These are phyloP conservation scores for Dascillus cervinus DNA, from an alignment of 2,888 invertebrate species.

Conservation along the genomic window DNA sequence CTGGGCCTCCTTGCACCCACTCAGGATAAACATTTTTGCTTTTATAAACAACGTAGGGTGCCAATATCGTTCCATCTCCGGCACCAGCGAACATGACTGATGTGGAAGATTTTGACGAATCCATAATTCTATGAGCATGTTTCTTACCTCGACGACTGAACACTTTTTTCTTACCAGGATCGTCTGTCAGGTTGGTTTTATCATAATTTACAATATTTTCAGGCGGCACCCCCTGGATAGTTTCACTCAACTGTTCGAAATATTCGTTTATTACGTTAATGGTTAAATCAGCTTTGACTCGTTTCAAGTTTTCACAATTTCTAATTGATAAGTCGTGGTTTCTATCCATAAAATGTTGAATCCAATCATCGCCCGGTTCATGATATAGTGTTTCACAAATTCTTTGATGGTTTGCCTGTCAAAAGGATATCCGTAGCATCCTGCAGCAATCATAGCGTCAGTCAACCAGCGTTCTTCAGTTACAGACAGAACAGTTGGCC, in stretches of 20 bases:
- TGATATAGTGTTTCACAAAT: conserved; percentile 3
- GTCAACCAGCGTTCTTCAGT: conserved; percentile 1
- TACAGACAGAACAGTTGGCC: neutral
- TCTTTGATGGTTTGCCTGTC: neutral
- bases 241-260: neutral
- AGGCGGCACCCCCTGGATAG: conserved; percentile 2
- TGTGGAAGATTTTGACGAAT: conserved; percentile 10
- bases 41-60: too few species aligned
- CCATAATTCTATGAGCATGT: conserved; percentile 9
- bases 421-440: neutral
- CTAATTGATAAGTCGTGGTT: conserved; percentile 1
- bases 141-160: conserved; percentile 4
- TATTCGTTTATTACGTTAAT: too few species aligned
- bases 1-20: conserved; percentile 28
- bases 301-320: conserved; percentile 3
- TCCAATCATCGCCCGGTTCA: conserved; percentile 1
- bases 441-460: neutral
- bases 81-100: conserved; percentile 12
- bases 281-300: conserved; percentile 2
- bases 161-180: conserved; percentile 5
- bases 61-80: too few species aligned
- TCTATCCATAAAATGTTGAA: conserved; percentile 1
- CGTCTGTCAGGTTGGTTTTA: conserved; percentile 8
- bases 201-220: conserved; percentile 8
- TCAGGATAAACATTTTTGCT: conserved; percentile 21